Conservation (phyloP, 2,113 vertebrate genomes). For the Leucosticte australis region DNA sequence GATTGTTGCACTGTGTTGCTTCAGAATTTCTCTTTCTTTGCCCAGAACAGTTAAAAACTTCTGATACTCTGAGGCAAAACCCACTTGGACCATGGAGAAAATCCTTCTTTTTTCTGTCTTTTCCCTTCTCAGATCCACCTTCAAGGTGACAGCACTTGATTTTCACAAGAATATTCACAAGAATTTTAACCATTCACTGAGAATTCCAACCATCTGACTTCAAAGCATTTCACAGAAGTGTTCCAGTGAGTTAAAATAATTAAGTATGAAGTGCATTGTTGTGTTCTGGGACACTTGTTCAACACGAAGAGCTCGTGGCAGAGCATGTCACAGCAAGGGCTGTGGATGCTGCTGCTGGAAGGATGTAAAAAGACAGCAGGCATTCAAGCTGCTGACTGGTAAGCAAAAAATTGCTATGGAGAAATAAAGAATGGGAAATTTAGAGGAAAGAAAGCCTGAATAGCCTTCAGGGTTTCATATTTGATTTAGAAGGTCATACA, state of each 20-base stretch:
- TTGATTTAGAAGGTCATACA: neutral
- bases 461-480: neutral
- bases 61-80: neutral
- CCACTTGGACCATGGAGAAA: neutral
- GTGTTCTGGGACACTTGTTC: neutral
- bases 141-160: neutral
- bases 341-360: neutral
- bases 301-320: neutral
- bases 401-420: neutral
- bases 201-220: neutral
- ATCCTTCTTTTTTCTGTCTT: neutral
- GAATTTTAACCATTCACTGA: neutral
- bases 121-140: neutral
- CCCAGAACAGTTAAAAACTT: neutral
- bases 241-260: neutral
- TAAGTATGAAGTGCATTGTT: neutral
- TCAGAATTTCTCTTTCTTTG: neutral
- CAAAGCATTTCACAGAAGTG: neutral
- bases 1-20: neutral
- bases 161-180: neutral
- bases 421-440: neutral
- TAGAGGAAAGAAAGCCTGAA: neutral
- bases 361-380: neutral
- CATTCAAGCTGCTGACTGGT: neutral
- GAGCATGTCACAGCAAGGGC: neutral